Conservation (phyloP, 2,797 vertebrate species). For the Acanthurus tractus region DNA sequence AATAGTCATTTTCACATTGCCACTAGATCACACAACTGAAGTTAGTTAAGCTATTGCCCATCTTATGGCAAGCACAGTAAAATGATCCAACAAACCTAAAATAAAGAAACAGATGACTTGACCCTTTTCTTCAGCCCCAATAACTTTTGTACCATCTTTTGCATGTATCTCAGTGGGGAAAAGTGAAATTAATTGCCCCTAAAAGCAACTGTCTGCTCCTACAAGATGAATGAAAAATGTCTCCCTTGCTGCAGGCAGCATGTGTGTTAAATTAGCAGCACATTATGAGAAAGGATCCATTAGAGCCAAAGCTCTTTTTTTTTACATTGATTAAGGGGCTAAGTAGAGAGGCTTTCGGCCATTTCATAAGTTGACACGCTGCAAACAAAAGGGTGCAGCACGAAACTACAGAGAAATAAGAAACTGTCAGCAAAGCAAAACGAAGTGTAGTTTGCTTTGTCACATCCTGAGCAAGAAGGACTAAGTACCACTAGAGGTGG, state of each 20-base stretch:
- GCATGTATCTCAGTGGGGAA: not conserved
- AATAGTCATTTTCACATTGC: no score
- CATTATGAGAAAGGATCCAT: slow-evolving; percentile 57
- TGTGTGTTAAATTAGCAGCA: slow-evolving; percentile 66
- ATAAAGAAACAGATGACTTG: not conserved
- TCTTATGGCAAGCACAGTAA: no score
- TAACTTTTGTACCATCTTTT: not conserved
- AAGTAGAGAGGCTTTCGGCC: slow-evolving; percentile 57
- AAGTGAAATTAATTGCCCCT: slow-evolving; percentile 14
- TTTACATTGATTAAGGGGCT: slow-evolving; percentile 40
- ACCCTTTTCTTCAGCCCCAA: not conserved
- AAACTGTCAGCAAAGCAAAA: slow-evolving; percentile 51
- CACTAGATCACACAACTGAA: no score
- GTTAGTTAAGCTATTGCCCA: no score
- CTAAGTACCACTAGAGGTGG: slow-evolving; percentile 9
- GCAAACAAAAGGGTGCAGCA: slow-evolving; percentile 44
- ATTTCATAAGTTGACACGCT: slow-evolving; percentile 70
- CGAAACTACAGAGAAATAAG: slow-evolving; percentile 40
- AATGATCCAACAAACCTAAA: not conserved
- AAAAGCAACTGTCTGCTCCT: slow-evolving; percentile 14
- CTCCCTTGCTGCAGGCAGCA: slow-evolving; percentile 37
- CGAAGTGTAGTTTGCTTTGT: slow-evolving; percentile 53
- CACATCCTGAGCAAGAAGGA: slow-evolving; percentile 46
- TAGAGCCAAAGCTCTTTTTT: slow-evolving; percentile 55
- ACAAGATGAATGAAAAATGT: slow-evolving; percentile 43